Evolutionary conservation across 2,888 invertebrate genomes (phyloP), one percentile per base, ranked within the genome.

Genomic region (Meganola albula): DNA sequence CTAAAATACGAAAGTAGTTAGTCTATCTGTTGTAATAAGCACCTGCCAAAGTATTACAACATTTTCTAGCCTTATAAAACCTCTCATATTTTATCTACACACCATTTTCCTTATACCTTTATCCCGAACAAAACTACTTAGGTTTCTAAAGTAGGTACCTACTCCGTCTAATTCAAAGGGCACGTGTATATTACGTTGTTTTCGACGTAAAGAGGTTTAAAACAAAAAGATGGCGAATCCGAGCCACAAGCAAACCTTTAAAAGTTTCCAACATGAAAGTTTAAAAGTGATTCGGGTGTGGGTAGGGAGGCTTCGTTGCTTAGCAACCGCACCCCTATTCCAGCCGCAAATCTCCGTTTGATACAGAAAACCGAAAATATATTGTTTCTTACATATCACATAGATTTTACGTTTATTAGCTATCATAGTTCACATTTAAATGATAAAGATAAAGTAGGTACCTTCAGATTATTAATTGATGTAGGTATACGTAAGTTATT

Each of bases 191-290:
- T 34, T 42, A 34, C 60, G 60, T 63, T 61, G 64, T 70, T 67
- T 66, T 65, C 59, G 46, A 53, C 50, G 50, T 47, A 67, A 73
- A 71, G 67, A 63, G 64, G 65, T 68, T 72, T 64, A 69, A 72
- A 76, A 82, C 73, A 79, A 79, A 76, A 80, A 80, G 73, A 74
- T 66, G 70, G 63, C 62, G 75, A 74, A 69, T 71, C 74, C 64
- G 63, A 76, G 74, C 80, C 79, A 70, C 80, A 74, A 75, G 79
- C 72, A 78, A 82, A 79, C 77, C 82, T 80, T 80, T 76, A 83
- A 80, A 84, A 84, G 76, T 84, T 84, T 76, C 71, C 77, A 76
- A 79, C 82, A 83, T 84, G 82, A 84, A 85, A 85, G 84, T 85
- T 85, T 84, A 85, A 85, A 85, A 85, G 84, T 83, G 83, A 80